A percentile compares a stretch with the other conserved stretches of the same genome.
phyloP scores from a whole-genome alignment of 1,140 invertebrate genomes.

The Dinoponera quadriceps region DNA sequence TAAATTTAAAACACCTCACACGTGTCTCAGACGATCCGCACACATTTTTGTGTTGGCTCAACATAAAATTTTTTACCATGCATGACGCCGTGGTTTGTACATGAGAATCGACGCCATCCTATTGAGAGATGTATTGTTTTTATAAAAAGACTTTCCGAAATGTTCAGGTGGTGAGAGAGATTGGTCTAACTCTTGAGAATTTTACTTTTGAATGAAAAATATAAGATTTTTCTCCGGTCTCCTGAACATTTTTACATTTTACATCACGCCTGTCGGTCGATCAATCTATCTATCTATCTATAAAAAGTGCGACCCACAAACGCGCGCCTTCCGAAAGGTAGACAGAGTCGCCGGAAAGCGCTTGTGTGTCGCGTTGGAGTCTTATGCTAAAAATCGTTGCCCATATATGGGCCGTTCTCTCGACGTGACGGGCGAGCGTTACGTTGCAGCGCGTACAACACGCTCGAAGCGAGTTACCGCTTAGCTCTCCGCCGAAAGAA shows the following conservation, averaged over 20 bases:
- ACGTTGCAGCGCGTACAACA: too few species aligned
- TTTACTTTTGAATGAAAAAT: conserved; percentile 18
- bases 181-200: background rate
- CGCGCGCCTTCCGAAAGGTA: conserved; percentile 9
- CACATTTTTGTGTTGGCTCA: too few species aligned
- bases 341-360: conserved; percentile 24
- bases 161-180: background rate
- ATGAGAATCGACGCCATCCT: background rate
- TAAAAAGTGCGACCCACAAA: conserved; percentile 44
- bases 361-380: conserved; percentile 70
- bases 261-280: background rate
- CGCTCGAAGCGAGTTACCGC: conserved; percentile 32
- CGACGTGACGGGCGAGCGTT: conserved; percentile 23
- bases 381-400: conserved; percentile 77
- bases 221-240: background rate
- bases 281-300: background rate
- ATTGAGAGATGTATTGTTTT: too few species aligned
- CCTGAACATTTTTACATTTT: conserved; percentile 8
- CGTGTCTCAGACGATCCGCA: too few species aligned
- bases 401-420: conserved; percentile 78
- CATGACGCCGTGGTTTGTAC: too few species aligned
- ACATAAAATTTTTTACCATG: too few species aligned
- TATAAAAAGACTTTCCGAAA: background rate
- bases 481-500: conserved; percentile 9
- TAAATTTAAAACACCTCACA: too few species aligned